Conservation (phyloP, 2,113 vertebrate genomes). For the Labeo rohita region DNA sequence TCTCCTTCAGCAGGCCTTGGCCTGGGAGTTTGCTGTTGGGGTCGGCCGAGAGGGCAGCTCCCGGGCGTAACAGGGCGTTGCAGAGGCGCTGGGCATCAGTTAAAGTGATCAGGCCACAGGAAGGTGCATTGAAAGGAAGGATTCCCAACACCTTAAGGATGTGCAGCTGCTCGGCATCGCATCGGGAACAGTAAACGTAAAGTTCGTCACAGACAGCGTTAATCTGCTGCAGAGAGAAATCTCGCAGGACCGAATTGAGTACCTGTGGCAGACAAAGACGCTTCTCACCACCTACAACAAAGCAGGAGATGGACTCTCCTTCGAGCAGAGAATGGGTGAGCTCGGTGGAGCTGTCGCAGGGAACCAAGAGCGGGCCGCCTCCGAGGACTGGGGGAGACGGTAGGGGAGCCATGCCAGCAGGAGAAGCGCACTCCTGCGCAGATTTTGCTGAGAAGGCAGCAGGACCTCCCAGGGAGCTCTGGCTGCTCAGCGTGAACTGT, state of each 20-base stretch:
- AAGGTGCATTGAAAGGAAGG: conserved; percentile 95
- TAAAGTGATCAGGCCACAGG: conserved; percentile 94
- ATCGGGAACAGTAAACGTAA: conserved; percentile 96
- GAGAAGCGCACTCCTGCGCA: conserved; percentile 83
- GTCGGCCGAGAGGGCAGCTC: conserved; percentile 80
- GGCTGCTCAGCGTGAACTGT: conserved; percentile 97
- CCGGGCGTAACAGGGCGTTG: conserved; percentile 90
- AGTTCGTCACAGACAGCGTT: conserved; percentile 96
- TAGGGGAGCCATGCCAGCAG: conserved; percentile 83
- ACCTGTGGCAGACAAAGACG: conserved; percentile 96
- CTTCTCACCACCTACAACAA: conserved; percentile 96
- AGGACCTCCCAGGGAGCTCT: conserved; percentile 94
- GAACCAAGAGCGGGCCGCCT: conserved; percentile 91
- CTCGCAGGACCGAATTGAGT: conserved; percentile 94
- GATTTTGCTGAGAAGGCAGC: conserved; percentile 95
- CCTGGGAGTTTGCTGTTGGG: conserved; percentile 80
- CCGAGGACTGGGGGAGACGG: conserved; percentile 89
- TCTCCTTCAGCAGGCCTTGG: conserved; percentile 88
- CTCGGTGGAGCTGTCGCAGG: conserved; percentile 95
- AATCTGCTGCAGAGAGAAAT: conserved; percentile 97
- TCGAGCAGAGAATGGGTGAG: conserved; percentile 93
- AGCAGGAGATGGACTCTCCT: conserved; percentile 96
- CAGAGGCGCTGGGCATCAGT: conserved; percentile 96
- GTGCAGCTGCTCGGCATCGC: conserved; percentile 93
- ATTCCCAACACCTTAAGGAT: conserved; percentile 97